Evolutionary conservation across 2,113 vertebrate genomes (phyloP).

Genomic region (Tor tambroides): DNA sequence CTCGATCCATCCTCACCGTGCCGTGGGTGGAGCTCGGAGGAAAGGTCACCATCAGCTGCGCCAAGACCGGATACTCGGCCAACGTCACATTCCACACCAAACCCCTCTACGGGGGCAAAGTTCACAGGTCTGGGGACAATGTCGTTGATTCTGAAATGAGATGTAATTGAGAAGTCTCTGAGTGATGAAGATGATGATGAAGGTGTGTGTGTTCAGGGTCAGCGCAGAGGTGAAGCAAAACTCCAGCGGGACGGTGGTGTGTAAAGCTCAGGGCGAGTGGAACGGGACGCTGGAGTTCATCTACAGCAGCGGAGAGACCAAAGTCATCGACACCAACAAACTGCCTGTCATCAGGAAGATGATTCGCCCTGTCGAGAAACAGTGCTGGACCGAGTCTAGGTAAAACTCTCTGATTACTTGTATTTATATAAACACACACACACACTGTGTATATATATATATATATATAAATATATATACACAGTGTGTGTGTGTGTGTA

Average conservation of each 20-base stretch:
- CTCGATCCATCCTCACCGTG: constrained; percentile 94
- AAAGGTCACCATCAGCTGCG: constrained; percentile 90
- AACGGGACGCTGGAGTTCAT: constrained; percentile 92
- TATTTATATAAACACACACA: too few species aligned
- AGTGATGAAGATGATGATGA: not conserved
- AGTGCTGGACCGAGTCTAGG: constrained; percentile 89
- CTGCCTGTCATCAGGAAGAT: constrained; percentile 86
- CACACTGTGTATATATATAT: too few species aligned
- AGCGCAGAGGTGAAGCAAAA: constrained; percentile 94
- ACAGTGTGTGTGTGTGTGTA: too few species aligned
- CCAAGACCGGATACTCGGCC: constrained; percentile 89
- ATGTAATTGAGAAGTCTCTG: not conserved
- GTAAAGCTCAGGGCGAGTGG: constrained; percentile 96
- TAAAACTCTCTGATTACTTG: constrained; percentile 55
- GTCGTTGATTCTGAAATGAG: not conserved
- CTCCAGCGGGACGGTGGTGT: constrained; percentile 88
- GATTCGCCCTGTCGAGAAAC: constrained; percentile 84
- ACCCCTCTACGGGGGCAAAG: constrained; percentile 94
- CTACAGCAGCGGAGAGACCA: constrained; percentile 91
- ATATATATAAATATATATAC: too few species aligned
- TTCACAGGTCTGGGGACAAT: constrained; percentile 80
- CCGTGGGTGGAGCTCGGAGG: constrained; percentile 97
- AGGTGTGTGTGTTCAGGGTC: constrained; percentile 75
- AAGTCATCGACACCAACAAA: constrained; percentile 87
- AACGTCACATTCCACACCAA: constrained; percentile 94